Conservation (phyloP, 1,140 invertebrate genomes). For the Batillaria attramentaria region DNA sequence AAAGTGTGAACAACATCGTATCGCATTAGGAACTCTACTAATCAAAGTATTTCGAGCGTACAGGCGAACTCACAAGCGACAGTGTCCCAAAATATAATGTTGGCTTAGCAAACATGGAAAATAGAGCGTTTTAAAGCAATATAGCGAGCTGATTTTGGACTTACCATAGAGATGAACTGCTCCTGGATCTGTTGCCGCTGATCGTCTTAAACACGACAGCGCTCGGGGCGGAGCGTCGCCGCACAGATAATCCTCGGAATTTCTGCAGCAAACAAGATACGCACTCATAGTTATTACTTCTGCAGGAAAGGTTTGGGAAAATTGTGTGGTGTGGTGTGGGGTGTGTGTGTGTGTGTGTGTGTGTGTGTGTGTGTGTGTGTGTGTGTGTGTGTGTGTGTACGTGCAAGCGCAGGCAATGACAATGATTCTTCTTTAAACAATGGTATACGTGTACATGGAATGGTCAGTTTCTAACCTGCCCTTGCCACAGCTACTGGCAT, state of each 20-base stretch:
- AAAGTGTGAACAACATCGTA: too few relatives aligned
- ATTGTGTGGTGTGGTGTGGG: neutral
- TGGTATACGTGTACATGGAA: too few relatives aligned
- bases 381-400: neutral
- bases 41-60: too few relatives aligned
- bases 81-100: too few relatives aligned
- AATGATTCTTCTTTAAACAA: too few relatives aligned
- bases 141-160: conserved; percentile 12
- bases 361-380: neutral
- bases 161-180: conserved; percentile 49
- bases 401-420: too few relatives aligned
- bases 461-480: too few relatives aligned
- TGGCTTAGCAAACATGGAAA: too few relatives aligned
- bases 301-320: neutral
- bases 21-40: too few relatives aligned
- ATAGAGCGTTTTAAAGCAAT: too few relatives aligned
- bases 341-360: neutral
- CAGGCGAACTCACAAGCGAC: neutral
- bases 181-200: conserved; percentile 47
- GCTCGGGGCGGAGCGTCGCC: conserved; percentile 64
- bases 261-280: conserved; percentile 71
- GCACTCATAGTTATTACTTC: conserved; percentile 20
- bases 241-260: conserved; percentile 77
- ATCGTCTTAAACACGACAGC: conserved; percentile 61
- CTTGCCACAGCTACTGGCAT: too few relatives aligned